Evolutionary conservation across 2,113 vertebrate species (phyloP), one percentile per base, ranked within the genome.

Genomic region (Camelus dromedarius): DNA sequence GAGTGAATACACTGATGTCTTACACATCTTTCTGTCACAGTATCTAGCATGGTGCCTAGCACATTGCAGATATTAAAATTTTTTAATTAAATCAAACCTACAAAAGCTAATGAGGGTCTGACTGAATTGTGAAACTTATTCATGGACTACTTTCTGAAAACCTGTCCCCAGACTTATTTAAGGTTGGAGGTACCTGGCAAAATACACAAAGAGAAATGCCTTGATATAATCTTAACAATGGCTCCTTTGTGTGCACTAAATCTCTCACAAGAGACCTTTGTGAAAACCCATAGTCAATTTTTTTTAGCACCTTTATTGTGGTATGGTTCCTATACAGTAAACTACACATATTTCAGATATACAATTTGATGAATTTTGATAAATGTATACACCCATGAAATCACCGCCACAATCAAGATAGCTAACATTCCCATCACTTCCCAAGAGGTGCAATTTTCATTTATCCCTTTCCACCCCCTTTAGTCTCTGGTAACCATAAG

Each of bases 61-160:
- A 85, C 4, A 35, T 3, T 42, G 30, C 4, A 89, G 66, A 81
- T 94, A 62, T 24, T 91, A 19, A 87, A 38, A 50, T 9, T 0
- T 9, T 77, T 87, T 93, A 67, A 85, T 22, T 94, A 84, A 82
- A 95, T 6, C 84, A 46, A 93, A 75, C 16, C 58, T 22, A 96
- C 42, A 81, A 91, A 96, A n/a, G 38, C 85, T 87, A 79, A 92
- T 42, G 69, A 76, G 20, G 54, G 8, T 79, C 42, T 80, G n/a
- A 96, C 0, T 88, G 26, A 93, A 96, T 1, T 88, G 42, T 95
- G 77, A 75, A 93, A 85, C 93, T 75, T 85, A 93, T 66, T 93
- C 82, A 89, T 48, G 19, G 72, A 26, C 9, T 92, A 91, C 35
- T 86, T 85, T 93, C 35, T 76, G 72, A 46, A 93, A 89, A 95